Conservation (phyloP, 2,797 vertebrate species). For the Gadopsis marmoratus region DNA sequence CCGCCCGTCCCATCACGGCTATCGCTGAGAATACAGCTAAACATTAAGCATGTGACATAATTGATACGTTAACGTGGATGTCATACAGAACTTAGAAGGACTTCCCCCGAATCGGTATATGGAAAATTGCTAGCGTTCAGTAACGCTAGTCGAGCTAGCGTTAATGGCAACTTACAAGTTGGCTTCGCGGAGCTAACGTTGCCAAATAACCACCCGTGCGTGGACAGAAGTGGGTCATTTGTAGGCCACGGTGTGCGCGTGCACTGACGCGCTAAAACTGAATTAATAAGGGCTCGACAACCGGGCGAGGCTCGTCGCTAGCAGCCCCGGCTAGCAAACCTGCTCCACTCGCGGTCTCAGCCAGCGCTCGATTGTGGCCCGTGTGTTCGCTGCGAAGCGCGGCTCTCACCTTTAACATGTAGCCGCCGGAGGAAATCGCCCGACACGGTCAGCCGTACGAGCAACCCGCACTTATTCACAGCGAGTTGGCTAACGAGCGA, state of each 20-base stretch:
- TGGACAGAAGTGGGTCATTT: fast-evolving
- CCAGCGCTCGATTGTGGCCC: not conserved
- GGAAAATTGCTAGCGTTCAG: not conserved
- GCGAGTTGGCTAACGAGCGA: conserved; percentile 57
- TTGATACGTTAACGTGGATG: fast-evolving
- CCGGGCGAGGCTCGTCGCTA: not conserved
- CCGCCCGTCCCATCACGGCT: not conserved
- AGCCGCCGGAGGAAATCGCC: conserved; percentile 41
- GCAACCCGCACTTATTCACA: conserved; percentile 40
- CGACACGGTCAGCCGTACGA: not conserved
- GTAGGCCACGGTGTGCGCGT: fast-evolving
- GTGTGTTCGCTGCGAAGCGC: fast-evolving
- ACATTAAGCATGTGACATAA: fast-evolving
- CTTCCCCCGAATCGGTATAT: not conserved
- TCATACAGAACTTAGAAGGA: too few relatives aligned
- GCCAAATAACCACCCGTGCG: too few relatives aligned
- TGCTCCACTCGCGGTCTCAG: conserved; percentile 27
- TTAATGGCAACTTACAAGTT: too few relatives aligned
- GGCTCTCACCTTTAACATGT: conserved; percentile 80
- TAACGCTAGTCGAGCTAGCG: conserved; percentile 3
- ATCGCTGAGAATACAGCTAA: not conserved
- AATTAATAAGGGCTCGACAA: fast-evolving
- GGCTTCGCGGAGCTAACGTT: not conserved
- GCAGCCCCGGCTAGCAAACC: conserved; percentile 47
- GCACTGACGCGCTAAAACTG: fast-evolving